Evolutionary conservation across 1,140 invertebrate species (phyloP).

Genomic region (Zaprionus kolodkinae): DNA sequence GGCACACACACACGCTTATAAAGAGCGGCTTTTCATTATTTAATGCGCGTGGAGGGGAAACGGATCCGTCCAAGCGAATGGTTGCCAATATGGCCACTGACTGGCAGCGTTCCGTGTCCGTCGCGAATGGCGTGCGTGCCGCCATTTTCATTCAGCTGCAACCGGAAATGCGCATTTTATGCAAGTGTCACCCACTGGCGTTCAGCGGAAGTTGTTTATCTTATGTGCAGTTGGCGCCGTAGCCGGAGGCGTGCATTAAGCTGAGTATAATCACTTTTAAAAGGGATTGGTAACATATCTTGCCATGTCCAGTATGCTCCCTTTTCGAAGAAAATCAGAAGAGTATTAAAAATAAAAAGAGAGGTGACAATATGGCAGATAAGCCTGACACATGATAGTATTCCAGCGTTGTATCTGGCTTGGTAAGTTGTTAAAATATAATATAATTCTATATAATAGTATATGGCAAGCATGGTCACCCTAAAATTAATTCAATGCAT

Average conservation of each 20-base stretch:
- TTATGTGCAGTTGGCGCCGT: constrained; percentile 31
- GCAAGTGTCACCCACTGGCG: constrained; percentile 57
- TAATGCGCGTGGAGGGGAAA: constrained; percentile 18
- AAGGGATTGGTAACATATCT: background rate
- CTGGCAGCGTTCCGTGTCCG: constrained; percentile 31
- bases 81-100: constrained; percentile 40
- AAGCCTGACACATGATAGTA: too few species aligned
- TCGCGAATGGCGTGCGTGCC: constrained; percentile 33
- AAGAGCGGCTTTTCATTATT: constrained; percentile 21
- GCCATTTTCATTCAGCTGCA: constrained; percentile 46
- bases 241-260: background rate
- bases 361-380: too few species aligned
- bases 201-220: constrained; percentile 58
- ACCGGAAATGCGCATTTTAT: constrained; percentile 63
- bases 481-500: too few species aligned
- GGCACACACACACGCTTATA: background rate
- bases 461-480: too few species aligned
- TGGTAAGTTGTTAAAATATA: too few species aligned
- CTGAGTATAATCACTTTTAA: background rate
- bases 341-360: too few species aligned
- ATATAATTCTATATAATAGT: too few species aligned
- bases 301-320: background rate
- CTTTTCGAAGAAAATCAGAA: too few species aligned
- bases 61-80: constrained; percentile 18
- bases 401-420: too few species aligned